Percentiles rank a stretch among this genome's conserved stretches.
Evolutionary conservation across 1,140 invertebrate species (phyloP).

Genomic region (Tenebrio molitor): DNA sequence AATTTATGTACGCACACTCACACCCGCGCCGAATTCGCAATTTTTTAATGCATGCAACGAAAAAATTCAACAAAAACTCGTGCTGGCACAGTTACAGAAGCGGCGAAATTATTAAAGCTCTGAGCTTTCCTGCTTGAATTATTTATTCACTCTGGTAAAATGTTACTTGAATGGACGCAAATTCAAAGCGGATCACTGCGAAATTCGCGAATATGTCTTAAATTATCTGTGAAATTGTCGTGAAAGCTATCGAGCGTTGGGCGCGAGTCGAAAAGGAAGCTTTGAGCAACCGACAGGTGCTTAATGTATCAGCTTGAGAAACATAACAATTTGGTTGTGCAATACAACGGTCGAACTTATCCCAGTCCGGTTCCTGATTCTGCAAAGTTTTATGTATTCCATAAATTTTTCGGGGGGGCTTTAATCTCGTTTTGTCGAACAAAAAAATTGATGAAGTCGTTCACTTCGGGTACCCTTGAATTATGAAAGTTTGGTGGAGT

Average conservation of each 20-base stretch:
- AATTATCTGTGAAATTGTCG: constrained; percentile 33
- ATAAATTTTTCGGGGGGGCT: background rate
- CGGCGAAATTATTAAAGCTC: constrained; percentile 20
- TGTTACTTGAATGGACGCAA: constrained; percentile 28
- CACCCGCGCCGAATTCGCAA: background rate
- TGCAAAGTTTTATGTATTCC: background rate
- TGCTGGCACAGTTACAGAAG: constrained; percentile 21
- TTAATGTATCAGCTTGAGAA: background rate
- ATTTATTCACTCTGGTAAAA: constrained; percentile 30
- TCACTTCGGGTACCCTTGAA: background rate
- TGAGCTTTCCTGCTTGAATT: constrained; percentile 18
- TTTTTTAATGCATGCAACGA: background rate
- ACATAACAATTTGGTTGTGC: too few relatives aligned
- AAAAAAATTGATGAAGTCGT: constrained; percentile 3
- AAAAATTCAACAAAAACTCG: constrained; percentile 24
- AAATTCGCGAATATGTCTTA: constrained; percentile 31
- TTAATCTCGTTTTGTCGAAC: background rate
- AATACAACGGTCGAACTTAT: too few relatives aligned
- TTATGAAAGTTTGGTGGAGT: background rate
- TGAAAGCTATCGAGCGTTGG: background rate
- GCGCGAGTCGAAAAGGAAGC: background rate
- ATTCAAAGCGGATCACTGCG: constrained; percentile 30
- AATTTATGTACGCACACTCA: constrained; percentile 17
- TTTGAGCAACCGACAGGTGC: background rate
- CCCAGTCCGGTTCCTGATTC: too few relatives aligned